Percentiles rank a stretch among this genome's conserved stretches.
Conservation (phyloP, 2,797 vertebrate species). For the Alfaro cultratus region DNA sequence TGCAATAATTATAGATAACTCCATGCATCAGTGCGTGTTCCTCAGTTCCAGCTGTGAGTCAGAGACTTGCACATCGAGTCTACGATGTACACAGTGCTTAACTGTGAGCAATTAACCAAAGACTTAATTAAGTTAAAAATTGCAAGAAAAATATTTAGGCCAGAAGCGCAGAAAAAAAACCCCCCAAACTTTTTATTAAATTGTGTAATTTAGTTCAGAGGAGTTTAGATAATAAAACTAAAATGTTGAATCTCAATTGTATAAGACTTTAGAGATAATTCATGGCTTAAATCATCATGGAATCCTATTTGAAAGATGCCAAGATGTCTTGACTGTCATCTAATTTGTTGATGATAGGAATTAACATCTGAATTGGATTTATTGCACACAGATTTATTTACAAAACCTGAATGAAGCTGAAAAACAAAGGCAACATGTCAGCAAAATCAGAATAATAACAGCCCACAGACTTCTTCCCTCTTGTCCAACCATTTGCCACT, state of each 20-base stretch:
- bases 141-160: slow-evolving; percentile 27
- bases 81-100: slow-evolving; percentile 29
- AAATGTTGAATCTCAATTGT: background rate
- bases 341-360: background rate
- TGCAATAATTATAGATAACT: slow-evolving; percentile 59
- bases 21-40: slow-evolving; percentile 65
- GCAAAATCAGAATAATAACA: background rate
- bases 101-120: slow-evolving; percentile 19
- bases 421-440: background rate
- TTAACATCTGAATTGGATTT: background rate
- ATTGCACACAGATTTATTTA: background rate
- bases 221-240: background rate
- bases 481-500: background rate
- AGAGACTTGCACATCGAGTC: slow-evolving; percentile 18
- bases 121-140: slow-evolving; percentile 35
- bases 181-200: background rate
- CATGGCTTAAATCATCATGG: background rate
- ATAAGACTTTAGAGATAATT: background rate
- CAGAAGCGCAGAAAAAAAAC: slow-evolving; percentile 4
- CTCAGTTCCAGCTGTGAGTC: slow-evolving; percentile 66
- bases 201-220: background rate
- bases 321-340: background rate
- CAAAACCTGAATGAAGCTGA: background rate
- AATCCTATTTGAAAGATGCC: background rate
- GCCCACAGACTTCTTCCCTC: background rate